phyloP scores from a whole-genome alignment of 2,888 invertebrate species.

The Platycnemis pennipes region DNA sequence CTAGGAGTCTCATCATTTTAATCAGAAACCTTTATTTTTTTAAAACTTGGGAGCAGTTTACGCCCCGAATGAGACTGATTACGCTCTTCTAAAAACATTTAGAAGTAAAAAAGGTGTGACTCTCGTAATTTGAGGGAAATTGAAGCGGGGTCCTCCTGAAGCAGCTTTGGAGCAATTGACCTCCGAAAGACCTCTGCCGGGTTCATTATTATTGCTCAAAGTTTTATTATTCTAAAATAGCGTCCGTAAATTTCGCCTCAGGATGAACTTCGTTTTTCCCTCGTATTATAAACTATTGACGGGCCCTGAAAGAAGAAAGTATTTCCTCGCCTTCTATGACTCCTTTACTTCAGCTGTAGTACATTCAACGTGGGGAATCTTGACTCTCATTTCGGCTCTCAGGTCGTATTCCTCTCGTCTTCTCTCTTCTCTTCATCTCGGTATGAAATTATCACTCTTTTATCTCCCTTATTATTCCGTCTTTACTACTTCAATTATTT shows the following conservation, averaged over 20 bases:
- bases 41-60: too few species aligned
- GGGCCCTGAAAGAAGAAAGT: neutral
- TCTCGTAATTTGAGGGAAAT: neutral
- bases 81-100: too few species aligned
- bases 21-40: too few species aligned
- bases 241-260: neutral
- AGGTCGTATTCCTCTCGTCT: neutral
- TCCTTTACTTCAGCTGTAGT: neutral
- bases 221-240: neutral
- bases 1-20: too few species aligned
- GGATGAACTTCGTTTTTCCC: neutral
- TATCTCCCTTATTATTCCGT: neutral
- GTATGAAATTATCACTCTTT: neutral
- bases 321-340: neutral
- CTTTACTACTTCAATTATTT: neutral
- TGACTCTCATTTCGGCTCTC: neutral
- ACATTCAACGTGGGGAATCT: neutral
- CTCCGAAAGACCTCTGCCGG: neutral
- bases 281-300: neutral
- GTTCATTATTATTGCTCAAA: neutral
- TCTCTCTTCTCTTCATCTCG: neutral
- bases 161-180: too few species aligned
- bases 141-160: neutral
- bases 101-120: too few species aligned
- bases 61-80: too few species aligned